phyloP scores from a whole-genome alignment of 2,797 vertebrate species.

The Oryzias dopingdopingensis region DNA sequence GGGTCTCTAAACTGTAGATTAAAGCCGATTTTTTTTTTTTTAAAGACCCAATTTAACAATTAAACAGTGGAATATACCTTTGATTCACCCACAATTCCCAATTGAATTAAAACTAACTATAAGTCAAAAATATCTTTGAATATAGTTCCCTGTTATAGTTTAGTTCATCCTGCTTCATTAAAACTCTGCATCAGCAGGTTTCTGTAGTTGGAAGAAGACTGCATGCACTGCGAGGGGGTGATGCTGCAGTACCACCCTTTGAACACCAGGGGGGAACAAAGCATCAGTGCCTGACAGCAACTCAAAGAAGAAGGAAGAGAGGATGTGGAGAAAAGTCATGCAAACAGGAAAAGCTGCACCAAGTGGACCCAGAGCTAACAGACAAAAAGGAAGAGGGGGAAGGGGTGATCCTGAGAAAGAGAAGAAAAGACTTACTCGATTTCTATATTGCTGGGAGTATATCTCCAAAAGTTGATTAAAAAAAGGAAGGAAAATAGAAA shows the following conservation, averaged over 20 bases:
- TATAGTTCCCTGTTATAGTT: background rate
- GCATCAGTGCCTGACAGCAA: conserved; percentile 25
- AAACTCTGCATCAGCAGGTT: no score
- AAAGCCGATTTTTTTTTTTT: background rate
- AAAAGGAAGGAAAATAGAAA: conserved; percentile 61
- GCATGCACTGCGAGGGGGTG: conserved; percentile 47
- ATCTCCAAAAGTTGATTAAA: conserved; percentile 75
- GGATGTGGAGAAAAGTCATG: conserved; percentile 57
- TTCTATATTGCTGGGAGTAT: conserved; percentile 81
- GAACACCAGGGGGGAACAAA: conserved; percentile 49
- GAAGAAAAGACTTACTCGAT: conserved; percentile 79
- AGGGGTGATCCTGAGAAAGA: conserved; percentile 48
- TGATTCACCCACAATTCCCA: background rate
- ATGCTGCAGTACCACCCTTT: conserved; percentile 23
- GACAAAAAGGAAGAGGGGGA: conserved; percentile 32
- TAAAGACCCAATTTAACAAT: conserved; percentile 11
- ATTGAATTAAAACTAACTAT: background rate
- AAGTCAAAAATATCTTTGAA: background rate
- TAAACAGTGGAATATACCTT: conserved; percentile 19
- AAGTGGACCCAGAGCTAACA: conserved; percentile 24
- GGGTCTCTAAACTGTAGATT: no score
- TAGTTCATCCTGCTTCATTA: no score
- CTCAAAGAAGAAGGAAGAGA: conserved; percentile 33
- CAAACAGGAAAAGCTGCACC: conserved; percentile 43
- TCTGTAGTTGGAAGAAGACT: conserved; percentile 9